Percentiles rank a stretch among this genome's conserved stretches.
Evolutionary conservation across 2,888 invertebrate species (phyloP).

Genomic region (Melipona beecheii): DNA sequence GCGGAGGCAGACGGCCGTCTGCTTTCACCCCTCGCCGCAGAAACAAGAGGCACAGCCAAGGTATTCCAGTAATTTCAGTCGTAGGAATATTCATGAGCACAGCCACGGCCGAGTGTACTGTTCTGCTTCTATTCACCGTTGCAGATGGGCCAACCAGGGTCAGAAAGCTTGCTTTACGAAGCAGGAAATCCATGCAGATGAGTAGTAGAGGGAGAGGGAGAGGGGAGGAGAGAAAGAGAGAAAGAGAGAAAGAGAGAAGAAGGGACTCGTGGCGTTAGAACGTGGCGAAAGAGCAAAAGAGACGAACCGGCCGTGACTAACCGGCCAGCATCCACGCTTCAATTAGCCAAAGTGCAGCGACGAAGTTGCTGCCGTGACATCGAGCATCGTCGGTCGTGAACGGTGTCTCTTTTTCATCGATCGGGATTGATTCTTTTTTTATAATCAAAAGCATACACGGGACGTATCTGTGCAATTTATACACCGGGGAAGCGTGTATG

Average conservation of each 20-base stretch:
- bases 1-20: conserved; percentile 25
- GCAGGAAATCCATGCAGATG: conserved; percentile 82
- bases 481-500: too few relatives aligned
- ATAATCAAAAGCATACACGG: too few relatives aligned
- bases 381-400: conserved; percentile 18
- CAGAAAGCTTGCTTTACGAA: conserved; percentile 79
- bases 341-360: conserved; percentile 80
- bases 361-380: conserved; percentile 55
- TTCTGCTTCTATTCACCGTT: conserved; percentile 76
- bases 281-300: conserved; percentile 35
- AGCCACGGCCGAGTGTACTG: conserved; percentile 71
- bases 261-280: conserved; percentile 8
- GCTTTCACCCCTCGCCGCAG: conserved; percentile 56
- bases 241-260: neutral
- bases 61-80: conserved; percentile 80
- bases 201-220: conserved; percentile 42
- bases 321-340: conserved; percentile 77
- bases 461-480: too few relatives aligned
- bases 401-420: conserved; percentile 22
- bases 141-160: conserved; percentile 73
- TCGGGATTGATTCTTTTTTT: neutral
- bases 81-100: conserved; percentile 81
- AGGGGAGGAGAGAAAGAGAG: neutral
- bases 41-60: conserved; percentile 73
- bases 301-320: conserved; percentile 57